Base-by-base conservation (phyloP, 2,797 vertebrate species). In the Rhynchotus rufescens region DNA sequence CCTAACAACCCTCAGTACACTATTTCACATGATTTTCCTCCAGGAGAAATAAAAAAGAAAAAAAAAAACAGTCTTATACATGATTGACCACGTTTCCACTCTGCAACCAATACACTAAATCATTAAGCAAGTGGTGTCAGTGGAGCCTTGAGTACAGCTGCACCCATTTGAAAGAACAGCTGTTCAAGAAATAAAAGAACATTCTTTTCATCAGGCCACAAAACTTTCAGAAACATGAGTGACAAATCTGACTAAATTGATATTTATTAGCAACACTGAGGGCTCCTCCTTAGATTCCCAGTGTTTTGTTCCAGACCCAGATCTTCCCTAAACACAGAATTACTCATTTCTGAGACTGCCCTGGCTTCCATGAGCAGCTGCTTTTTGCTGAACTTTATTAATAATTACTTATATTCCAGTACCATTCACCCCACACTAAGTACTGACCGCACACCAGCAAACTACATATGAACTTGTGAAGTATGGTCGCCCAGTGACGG, bases 61-160 rank as follows among this genome's bases (percentile, higher is more conserved):
- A 44, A 44, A 44, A 44, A 51, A 25, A 94, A 75, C 83, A 67
- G 42, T 0, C 45, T 87, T 94, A 80, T 57, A 8, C 22, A 94
- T 86, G 80, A 89, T 85, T 78, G 81, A 87, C 92, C 94, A 54
- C 49, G 28, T 34, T 88, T 78, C 86, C 78, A 91, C 89, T 60
- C 83, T 92, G 51, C 85, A 91, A 96, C 83, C 69, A 79, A 74
- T 51, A 5, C n/a, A 66, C 86, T 95, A 86, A 95, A 96, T 94
- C 91, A 95, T 19, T 19, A 93, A 95, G 95, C 86, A 92, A 71
- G 40, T 89, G 95, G 80, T 97, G 96, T 84, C 96, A 97, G 80
- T 81, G 92, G 94, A 96, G 84, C 84, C 81, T 85, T 86, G 64
- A 79, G 65, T 91, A 94, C 96, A 97, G 96, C 97, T 97, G 97